Conservation (phyloP, 2,113 vertebrate genomes). For the Colius striatus region DNA sequence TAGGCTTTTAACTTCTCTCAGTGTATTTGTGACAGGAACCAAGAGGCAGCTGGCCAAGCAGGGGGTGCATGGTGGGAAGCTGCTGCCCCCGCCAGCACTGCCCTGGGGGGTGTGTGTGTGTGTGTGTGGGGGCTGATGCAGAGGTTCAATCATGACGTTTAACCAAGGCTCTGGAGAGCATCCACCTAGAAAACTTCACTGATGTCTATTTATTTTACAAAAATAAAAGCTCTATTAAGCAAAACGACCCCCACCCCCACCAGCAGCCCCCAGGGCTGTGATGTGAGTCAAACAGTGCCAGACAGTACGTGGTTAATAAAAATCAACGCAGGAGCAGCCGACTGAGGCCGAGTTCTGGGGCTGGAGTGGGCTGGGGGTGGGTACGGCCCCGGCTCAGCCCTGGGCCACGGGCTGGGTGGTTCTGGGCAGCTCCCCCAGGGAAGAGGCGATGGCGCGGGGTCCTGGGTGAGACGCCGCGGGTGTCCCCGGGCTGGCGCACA, state of each 20-base stretch:
- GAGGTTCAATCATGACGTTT: constrained; percentile 75
- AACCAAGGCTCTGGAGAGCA: constrained; percentile 54
- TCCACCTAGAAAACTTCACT: constrained; percentile 59
- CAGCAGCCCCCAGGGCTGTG: constrained; percentile 36
- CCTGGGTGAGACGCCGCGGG: not conserved
- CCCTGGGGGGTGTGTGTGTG: not conserved
- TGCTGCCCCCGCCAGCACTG: not conserved
- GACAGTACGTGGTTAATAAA: constrained; percentile 76
- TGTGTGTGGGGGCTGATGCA: constrained; percentile 13
- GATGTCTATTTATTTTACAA: constrained; percentile 81
- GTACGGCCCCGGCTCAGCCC: too few species aligned
- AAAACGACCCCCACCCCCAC: not conserved
- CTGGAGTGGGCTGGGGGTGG: not conserved
- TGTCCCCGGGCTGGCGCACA: too few species aligned
- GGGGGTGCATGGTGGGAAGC: not conserved
- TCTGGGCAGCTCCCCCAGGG: rapidly evolving
- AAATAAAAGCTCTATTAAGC: constrained; percentile 17
- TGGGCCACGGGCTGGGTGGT: not conserved
- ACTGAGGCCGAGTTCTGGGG: not conserved
- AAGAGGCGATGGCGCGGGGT: rapidly evolving
- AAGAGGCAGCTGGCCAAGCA: not conserved
- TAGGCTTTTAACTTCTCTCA: not conserved
- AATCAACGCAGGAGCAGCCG: not conserved
- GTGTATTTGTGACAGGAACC: constrained; percentile 27
- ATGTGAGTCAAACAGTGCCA: constrained; percentile 55